phyloP scores from a whole-genome alignment of 2,797 vertebrate species.

The Myioborus melanocephalus region DNA sequence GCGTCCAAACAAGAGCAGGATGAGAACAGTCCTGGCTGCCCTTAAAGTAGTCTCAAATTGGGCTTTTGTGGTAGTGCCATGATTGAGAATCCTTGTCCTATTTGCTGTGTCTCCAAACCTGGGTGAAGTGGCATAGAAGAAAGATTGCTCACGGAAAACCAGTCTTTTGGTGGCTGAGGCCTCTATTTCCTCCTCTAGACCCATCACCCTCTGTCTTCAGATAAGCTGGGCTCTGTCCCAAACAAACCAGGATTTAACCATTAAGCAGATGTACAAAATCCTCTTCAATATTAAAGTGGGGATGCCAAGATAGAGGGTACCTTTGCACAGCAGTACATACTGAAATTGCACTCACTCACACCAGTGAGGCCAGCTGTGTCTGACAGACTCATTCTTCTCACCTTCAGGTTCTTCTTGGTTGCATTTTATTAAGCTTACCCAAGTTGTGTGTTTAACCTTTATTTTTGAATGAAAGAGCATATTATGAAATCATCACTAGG shows the following conservation, averaged over 20 bases:
- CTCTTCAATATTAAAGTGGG: background rate
- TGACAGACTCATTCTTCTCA: background rate
- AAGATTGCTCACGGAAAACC: background rate
- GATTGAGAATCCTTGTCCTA: background rate
- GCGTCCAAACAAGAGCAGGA: background rate
- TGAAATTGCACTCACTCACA: background rate
- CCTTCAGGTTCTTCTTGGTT: background rate
- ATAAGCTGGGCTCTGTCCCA: background rate
- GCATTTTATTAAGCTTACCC: background rate
- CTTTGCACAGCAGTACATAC: background rate
- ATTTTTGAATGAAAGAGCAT: background rate
- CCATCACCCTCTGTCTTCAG: background rate
- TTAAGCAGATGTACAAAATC: background rate
- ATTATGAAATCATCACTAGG: background rate
- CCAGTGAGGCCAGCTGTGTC: background rate
- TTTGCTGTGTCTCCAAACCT: background rate
- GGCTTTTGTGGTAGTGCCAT: background rate
- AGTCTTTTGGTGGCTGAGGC: background rate
- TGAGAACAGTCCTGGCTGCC: background rate
- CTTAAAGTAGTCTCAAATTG: background rate
- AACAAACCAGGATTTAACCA: background rate
- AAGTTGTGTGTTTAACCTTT: background rate
- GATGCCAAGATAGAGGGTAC: accelerated
- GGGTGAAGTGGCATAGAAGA: background rate
- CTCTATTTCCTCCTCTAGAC: background rate